Base-by-base conservation (phyloP, 37 sponge, comb jelly and placozoan species). In the Halisarca cf. caerulea region DNA sequence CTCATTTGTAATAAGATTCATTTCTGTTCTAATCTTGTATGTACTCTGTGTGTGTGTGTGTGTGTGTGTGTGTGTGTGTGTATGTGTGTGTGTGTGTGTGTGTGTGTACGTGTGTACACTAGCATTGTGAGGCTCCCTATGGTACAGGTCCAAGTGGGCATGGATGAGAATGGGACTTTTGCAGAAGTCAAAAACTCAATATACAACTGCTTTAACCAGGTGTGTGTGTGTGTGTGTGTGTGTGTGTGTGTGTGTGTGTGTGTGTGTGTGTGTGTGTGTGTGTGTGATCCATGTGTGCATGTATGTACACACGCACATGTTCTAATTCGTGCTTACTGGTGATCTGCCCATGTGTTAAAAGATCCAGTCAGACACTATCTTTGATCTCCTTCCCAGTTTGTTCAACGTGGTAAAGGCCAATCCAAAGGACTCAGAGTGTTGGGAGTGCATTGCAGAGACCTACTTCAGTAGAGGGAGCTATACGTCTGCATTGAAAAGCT, bases 401-500 rank as follows among this genome's bases (percentile, higher is more conserved):
- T 42, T 66, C 34, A 25, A 44, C 6, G 45, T 30, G 38, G 36
- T 72, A 23, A 38, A 27, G 57, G 14, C 34, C 8, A 32, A 75
- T 34, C 44, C 33, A 4, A 61, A 6, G 25, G 58, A 40, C 58
- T 87, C 88, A 34, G 72, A 86, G 24, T 84, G 88, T 39, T 95
- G 96, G 96, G 94, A 95, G 84, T 90, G 94, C 59, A 55, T 95
- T 25, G 96, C 88, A 68, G 94, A 95, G 57, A 91, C 94, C 6
- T 95, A 95, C 61, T 55, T 90, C 27, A 66, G 78, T 14, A 71
- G 96, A 62, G 96, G 96, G 2, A 91, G 94, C 71, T 59, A 90
- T 61, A 82, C 62, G 59, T 71, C 94, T 34, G 94, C 94, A 17
- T 83, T 95, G 23, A 90, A 88, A 33, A 77, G 94, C 75, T 95